These are phyloP conservation scores for Columba janthina DNA, from an alignment of 2,113 vertebrate species.

Conservation along the genomic window DNA sequence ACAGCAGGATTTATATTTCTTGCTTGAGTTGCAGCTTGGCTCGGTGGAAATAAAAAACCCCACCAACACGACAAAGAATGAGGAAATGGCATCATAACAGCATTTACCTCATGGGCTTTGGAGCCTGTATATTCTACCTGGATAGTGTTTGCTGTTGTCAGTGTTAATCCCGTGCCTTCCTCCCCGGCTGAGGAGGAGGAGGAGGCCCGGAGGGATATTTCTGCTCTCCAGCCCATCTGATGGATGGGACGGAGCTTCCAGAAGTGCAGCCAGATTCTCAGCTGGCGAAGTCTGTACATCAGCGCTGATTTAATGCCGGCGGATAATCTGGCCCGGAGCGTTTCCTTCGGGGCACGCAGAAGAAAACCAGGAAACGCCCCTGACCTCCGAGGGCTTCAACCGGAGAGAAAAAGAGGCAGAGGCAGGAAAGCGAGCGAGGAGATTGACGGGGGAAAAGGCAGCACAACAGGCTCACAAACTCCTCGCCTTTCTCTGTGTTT, in stretches of 20 bases:
- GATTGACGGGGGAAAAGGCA: slow-evolving; percentile 5
- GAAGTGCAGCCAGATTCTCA: background rate
- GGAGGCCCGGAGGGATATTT: background rate
- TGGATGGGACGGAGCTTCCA: background rate
- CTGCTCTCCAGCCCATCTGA: background rate
- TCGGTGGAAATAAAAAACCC: background rate
- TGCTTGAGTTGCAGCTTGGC: slow-evolving; percentile 38
- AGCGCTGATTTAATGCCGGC: background rate
- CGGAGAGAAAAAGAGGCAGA: background rate
- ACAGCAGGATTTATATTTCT: slow-evolving; percentile 52
- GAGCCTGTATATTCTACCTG: background rate
- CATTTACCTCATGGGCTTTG: background rate
- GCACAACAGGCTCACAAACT: background rate
- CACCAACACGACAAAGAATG: fast-evolving
- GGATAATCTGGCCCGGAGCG: background rate
- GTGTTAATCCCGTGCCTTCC: background rate
- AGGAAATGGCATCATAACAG: background rate
- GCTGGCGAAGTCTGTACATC: background rate
- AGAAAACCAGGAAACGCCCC: slow-evolving; percentile 53
- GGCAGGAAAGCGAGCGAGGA: background rate
- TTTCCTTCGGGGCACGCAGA: slow-evolving; percentile 8
- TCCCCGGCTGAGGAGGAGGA: slow-evolving; percentile 19
- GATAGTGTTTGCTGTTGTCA: background rate
- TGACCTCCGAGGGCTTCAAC: slow-evolving; percentile 36
- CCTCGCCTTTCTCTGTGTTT: background rate